A percentile compares a stretch with the other conserved stretches of the same genome.
Conservation (phyloP, 1,140 invertebrate species). For the Eufriesea mexicana region DNA sequence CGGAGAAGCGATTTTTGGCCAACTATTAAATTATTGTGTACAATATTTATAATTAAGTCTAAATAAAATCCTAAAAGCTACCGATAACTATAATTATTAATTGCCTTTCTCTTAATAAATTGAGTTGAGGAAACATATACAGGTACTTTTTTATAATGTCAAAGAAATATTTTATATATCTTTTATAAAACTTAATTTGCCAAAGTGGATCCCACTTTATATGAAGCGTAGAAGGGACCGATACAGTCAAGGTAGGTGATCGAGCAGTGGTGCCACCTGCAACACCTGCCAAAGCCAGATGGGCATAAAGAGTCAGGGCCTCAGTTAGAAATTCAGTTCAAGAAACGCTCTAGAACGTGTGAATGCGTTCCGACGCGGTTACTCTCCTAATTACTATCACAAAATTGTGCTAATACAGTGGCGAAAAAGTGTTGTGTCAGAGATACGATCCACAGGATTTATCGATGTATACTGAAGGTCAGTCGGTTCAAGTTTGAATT, state of each 20-base stretch:
- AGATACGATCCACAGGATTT: not conserved
- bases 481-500: constrained; percentile 28
- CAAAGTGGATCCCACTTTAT: not conserved
- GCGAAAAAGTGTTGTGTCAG: constrained; percentile 27
- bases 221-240: constrained; percentile 8
- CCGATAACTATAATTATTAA: not conserved
- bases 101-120: not conserved
- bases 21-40: constrained; percentile 65
- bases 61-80: constrained; percentile 22
- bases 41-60: not conserved
- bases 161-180: not conserved
- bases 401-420: constrained; percentile 21
- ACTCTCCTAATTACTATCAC: constrained; percentile 13
- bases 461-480: constrained; percentile 20
- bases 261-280: constrained; percentile 63
- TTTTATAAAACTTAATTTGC: not conserved
- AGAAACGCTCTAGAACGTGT: constrained; percentile 50
- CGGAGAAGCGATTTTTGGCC: constrained; percentile 78
- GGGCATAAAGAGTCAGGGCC: constrained; percentile 65
- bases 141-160: not conserved
- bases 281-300: constrained; percentile 62
- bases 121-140: not conserved
- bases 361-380: constrained; percentile 26
- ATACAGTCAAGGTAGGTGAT: not conserved
- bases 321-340: constrained; percentile 60